Percentiles rank a stretch among this genome's conserved stretches.
Conservation (phyloP, 2,888 invertebrate species). For the Sepiola atlantica region DNA sequence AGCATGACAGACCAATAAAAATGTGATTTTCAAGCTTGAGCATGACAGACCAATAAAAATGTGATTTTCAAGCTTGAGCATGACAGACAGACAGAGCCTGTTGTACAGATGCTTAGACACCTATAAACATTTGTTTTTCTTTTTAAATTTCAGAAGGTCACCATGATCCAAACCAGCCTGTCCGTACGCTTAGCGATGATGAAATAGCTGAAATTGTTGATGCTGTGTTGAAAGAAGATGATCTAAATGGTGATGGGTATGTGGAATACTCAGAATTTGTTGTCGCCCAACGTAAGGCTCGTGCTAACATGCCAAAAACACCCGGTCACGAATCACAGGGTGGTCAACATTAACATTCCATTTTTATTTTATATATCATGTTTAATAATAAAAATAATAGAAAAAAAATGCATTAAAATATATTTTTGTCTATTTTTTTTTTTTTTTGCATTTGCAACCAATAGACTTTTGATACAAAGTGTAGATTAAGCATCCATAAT, state of each 20-base stretch:
- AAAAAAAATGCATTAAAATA: background rate
- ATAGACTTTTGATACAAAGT: no score
- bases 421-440: background rate
- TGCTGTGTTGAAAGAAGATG: conserved; percentile 64
- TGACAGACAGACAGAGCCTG: no score
- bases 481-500: no score
- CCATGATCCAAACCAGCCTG: conserved; percentile 16
- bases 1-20: no score
- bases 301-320: conserved; percentile 47
- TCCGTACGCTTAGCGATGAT: conserved; percentile 55
- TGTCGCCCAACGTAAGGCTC: conserved; percentile 61
- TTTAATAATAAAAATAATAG: background rate
- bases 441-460: no score
- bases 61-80: no score
- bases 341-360: background rate
- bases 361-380: background rate
- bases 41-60: no score
- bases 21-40: no score
- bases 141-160: background rate
- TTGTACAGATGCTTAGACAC: no score
- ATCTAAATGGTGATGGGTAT: conserved; percentile 66
- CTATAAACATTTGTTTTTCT: background rate
- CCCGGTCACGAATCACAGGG: background rate
- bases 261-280: conserved; percentile 69
- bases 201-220: conserved; percentile 68